Evolutionary conservation across 2,888 invertebrate genomes (phyloP).

Genomic region (Aethes cnicana): DNA sequence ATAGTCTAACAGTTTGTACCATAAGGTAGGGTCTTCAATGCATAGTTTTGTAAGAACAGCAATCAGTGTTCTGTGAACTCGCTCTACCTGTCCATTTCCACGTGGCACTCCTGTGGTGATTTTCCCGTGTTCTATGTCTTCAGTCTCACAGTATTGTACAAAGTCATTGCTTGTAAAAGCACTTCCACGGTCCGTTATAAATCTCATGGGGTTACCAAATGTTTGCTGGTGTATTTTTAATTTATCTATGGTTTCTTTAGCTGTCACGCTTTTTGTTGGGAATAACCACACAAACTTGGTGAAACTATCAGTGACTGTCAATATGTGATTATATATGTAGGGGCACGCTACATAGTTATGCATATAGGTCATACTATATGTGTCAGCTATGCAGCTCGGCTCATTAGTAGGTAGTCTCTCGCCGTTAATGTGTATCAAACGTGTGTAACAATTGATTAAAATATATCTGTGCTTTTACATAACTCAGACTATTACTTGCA

Average conservation of each 20-base stretch:
- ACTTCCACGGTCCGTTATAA: slow-evolving; percentile 49
- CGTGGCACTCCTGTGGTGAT: slow-evolving; percentile 47
- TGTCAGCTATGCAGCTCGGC: too few species aligned
- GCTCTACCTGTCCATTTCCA: slow-evolving; percentile 48
- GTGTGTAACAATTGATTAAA: too few species aligned
- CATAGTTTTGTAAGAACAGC: slow-evolving; percentile 30
- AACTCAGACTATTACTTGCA: too few species aligned
- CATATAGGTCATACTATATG: too few species aligned
- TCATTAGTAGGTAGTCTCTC: too few species aligned
- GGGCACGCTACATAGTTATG: too few species aligned
- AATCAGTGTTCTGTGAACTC: slow-evolving; percentile 20
- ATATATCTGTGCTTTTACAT: too few species aligned
- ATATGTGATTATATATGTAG: slow-evolving; percentile 50
- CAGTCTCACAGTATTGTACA: slow-evolving; percentile 45
- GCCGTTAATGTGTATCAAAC: too few species aligned
- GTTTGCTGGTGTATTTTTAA: slow-evolving; percentile 38
- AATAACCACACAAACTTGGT: slow-evolving; percentile 54
- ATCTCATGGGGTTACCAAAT: slow-evolving; percentile 51
- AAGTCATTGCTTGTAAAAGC: slow-evolving; percentile 53
- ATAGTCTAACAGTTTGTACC: too few species aligned
- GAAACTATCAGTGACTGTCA: slow-evolving; percentile 50
- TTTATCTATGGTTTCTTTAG: slow-evolving; percentile 44
- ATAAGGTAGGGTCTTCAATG: slow-evolving; percentile 17
- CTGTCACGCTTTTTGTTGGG: slow-evolving; percentile 43
- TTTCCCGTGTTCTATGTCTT: slow-evolving; percentile 44